Evolutionary conservation across 1,140 invertebrate species (phyloP).

Genomic region (Eueides isabella): DNA sequence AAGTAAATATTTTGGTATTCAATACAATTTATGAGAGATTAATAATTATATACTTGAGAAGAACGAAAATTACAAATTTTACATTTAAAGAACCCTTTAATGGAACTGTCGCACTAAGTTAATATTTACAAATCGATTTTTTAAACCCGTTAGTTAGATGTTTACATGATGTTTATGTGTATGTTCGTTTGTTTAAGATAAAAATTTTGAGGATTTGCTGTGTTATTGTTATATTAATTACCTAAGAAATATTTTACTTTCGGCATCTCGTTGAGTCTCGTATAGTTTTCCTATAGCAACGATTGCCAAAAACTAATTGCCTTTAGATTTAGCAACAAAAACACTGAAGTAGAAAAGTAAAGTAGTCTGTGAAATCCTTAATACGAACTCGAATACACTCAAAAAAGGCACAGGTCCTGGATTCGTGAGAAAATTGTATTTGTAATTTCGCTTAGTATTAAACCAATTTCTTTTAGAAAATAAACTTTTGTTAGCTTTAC

Average conservation of each 20-base stretch:
- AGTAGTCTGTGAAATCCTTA: neutral
- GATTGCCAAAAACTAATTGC: neutral
- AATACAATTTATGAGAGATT: constrained; percentile 7
- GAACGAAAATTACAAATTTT: constrained; percentile 38
- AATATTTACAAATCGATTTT: constrained; percentile 1
- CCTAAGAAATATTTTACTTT: neutral
- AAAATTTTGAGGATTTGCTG: neutral
- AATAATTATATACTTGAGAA: constrained; percentile 4
- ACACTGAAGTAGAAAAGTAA: neutral
- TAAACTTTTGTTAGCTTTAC: neutral
- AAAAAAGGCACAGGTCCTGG: neutral
- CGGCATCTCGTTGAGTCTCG: neutral
- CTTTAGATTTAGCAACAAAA: neutral
- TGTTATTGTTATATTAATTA: neutral
- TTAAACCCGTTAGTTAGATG: neutral
- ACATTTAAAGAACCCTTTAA: constrained; percentile 25
- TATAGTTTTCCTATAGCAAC: neutral
- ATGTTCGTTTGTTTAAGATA: too few species aligned
- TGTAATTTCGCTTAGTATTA: neutral
- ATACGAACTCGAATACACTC: neutral
- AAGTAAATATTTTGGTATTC: neutral
- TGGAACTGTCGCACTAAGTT: constrained; percentile 18
- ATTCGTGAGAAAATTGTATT: constrained; percentile 1
- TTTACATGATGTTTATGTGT: neutral
- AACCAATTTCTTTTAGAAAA: neutral